These are phyloP conservation scores for Spea multiplicata DNA, from an alignment of 2,113 vertebrate genomes.

Conservation along the genomic window DNA sequence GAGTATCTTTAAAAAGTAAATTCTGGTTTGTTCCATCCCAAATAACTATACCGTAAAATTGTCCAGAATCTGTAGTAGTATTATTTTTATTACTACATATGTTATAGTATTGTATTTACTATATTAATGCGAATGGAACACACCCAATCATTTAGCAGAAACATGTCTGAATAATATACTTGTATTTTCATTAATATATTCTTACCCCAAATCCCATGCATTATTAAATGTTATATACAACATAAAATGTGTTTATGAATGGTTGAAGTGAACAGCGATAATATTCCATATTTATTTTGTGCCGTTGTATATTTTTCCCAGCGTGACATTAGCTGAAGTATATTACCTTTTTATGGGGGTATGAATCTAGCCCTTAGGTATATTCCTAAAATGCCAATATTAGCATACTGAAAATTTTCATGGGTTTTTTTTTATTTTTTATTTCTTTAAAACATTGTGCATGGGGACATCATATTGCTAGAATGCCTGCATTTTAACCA, in stretches of 20 bases:
- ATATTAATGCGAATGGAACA: not conserved
- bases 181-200: not conserved
- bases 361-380: constrained; percentile 18
- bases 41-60: too few species aligned
- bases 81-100: not conserved
- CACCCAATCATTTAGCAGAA: not conserved
- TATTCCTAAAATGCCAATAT: constrained; percentile 32
- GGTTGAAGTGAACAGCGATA: not conserved
- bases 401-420: constrained; percentile 39
- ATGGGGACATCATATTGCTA: constrained; percentile 2
- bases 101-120: not conserved
- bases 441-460: constrained; percentile 8
- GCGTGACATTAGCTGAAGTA: constrained; percentile 11
- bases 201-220: not conserved
- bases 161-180: not conserved
- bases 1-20: too few species aligned
- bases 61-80: too few species aligned
- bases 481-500: constrained; percentile 17
- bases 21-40: too few species aligned
- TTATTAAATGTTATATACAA: not conserved
- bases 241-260: constrained; percentile 9
- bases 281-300: constrained; percentile 7
- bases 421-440: constrained; percentile 2
- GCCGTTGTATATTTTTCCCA: not conserved
- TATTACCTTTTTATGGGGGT: constrained; percentile 24